Conservation (phyloP, 2,797 vertebrate species). For the Varecia variegata region DNA sequence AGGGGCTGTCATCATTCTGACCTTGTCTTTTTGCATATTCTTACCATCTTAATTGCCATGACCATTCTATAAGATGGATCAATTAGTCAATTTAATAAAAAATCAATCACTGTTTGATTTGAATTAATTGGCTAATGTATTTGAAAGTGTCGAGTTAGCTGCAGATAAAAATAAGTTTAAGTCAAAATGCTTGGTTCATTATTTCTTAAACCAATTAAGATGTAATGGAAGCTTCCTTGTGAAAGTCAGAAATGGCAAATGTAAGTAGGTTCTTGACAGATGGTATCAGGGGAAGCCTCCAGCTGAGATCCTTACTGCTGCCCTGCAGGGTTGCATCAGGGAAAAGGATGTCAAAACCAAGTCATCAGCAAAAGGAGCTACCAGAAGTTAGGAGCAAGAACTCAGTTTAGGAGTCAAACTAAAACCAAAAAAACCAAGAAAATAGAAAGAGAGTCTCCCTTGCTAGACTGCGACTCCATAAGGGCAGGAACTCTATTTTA, state of each 20-base stretch:
- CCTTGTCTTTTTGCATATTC: neutral
- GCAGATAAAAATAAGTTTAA: neutral
- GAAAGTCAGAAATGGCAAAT: neutral
- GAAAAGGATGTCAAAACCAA: neutral
- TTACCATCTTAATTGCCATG: neutral
- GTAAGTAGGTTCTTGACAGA: neutral
- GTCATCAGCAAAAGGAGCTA: neutral
- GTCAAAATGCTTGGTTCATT: conserved; percentile 9
- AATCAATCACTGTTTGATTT: neutral
- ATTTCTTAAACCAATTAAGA: neutral
- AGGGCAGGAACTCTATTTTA: neutral
- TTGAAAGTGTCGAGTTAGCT: conserved; percentile 4
- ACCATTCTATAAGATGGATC: neutral
- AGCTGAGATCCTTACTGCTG: neutral
- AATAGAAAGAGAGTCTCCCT: neutral
- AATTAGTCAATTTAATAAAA: conserved; percentile 33
- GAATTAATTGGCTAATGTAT: conserved; percentile 7
- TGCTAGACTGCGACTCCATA: neutral
- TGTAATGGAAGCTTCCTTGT: neutral
- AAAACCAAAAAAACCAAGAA: neutral
- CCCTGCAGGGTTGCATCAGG: neutral
- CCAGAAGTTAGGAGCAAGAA: neutral
- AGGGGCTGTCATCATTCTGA: neutral
- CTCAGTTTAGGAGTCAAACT: neutral
- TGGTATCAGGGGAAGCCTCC: neutral